phyloP scores from a whole-genome alignment of 1,140 invertebrate species.

The Ceratosolen fusciceps region DNA sequence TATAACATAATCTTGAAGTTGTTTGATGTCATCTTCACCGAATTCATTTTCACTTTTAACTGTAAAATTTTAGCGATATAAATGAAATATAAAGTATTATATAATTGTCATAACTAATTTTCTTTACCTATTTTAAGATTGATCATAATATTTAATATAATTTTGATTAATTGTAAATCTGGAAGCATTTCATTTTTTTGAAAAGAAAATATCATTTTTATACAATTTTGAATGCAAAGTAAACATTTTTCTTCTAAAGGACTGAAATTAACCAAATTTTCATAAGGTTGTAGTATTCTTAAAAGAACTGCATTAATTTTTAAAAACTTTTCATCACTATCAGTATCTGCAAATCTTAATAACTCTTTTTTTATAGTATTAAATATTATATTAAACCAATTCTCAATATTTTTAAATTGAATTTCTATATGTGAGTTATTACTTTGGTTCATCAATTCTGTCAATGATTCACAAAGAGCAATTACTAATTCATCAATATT shows the following conservation, averaged over 20 bases:
- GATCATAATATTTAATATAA: slow-evolving; percentile 51
- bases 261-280: slow-evolving; percentile 50
- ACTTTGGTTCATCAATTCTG: slow-evolving; percentile 50
- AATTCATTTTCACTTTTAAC: slow-evolving; percentile 42
- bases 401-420: slow-evolving; percentile 52
- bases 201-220: slow-evolving; percentile 54
- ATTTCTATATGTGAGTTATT: slow-evolving; percentile 47
- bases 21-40: slow-evolving; percentile 42
- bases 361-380: slow-evolving; percentile 48
- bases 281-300: slow-evolving; percentile 55
- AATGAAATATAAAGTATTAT: background rate
- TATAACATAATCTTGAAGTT: slow-evolving; percentile 51
- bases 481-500: slow-evolving; percentile 52
- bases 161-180: slow-evolving; percentile 43
- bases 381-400: slow-evolving; percentile 55
- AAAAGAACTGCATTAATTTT: slow-evolving; percentile 52
- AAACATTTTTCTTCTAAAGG: slow-evolving; percentile 49
- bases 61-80: background rate
- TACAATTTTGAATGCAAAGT: slow-evolving; percentile 52
- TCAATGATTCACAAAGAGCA: slow-evolving; percentile 57
- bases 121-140: slow-evolving; percentile 50
- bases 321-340: slow-evolving; percentile 43
- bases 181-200: slow-evolving; percentile 50
- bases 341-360: slow-evolving; percentile 42
- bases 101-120: background rate